These are phyloP conservation scores for Drosophila nasuta DNA, from an alignment of 1,140 invertebrate species.

Conservation along the genomic window DNA sequence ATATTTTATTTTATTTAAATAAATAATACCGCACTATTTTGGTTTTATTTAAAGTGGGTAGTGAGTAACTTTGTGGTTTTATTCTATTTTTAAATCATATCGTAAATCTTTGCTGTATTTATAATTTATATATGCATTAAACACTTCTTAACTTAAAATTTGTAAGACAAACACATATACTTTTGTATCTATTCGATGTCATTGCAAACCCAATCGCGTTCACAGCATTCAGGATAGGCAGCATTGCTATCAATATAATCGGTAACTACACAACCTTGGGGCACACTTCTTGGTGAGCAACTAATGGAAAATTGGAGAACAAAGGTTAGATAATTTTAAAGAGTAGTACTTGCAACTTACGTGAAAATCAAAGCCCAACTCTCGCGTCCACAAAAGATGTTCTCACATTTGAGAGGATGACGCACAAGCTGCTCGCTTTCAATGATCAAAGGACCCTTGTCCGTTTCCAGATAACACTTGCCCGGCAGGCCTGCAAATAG, in stretches of 20 bases:
- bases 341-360: slow-evolving; percentile 15
- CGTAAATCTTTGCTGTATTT: background rate
- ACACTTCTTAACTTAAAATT: background rate
- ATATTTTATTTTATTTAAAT: too few species aligned
- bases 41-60: too few species aligned
- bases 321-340: background rate
- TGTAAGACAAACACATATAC: background rate
- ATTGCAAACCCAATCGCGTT: slow-evolving; percentile 43
- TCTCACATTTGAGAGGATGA: slow-evolving; percentile 49
- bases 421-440: background rate
- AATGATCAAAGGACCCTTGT: slow-evolving; percentile 13
- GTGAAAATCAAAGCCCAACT: slow-evolving; percentile 57
- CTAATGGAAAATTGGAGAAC: slow-evolving; percentile 13
- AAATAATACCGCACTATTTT: too few species aligned
- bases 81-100: background rate
- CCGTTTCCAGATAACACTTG: slow-evolving; percentile 35
- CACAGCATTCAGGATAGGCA: slow-evolving; percentile 47
- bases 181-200: background rate
- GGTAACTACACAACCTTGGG: slow-evolving; percentile 24
- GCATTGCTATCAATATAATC: slow-evolving; percentile 15
- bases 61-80: too few species aligned
- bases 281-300: slow-evolving; percentile 2
- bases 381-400: slow-evolving; percentile 48
- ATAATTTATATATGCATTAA: background rate
- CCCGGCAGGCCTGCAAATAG: slow-evolving; percentile 36